Percentiles rank a stretch among this genome's conserved stretches.
Conservation (phyloP, 2,113 vertebrate species). For the Syrmaticus mikado region DNA sequence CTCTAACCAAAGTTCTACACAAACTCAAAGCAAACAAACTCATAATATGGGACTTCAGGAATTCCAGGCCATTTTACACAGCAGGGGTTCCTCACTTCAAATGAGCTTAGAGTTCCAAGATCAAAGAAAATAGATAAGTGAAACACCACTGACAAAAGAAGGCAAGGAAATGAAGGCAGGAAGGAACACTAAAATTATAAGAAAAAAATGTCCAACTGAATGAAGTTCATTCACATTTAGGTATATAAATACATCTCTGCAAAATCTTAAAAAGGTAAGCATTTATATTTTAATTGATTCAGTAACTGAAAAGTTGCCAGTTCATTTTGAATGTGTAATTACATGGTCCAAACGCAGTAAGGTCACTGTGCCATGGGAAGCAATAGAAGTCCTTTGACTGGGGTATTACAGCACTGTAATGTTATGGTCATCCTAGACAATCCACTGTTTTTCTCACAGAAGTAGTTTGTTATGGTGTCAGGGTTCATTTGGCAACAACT, state of each 20-base stretch:
- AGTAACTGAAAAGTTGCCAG: not conserved
- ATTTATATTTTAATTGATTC: not conserved
- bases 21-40: not conserved
- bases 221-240: not conserved
- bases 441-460: not conserved
- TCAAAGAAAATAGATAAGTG: not conserved
- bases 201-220: accelerated
- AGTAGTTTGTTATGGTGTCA: not conserved
- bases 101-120: not conserved
- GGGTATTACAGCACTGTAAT: not conserved
- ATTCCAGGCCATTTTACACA: not conserved
- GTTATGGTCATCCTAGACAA: not conserved
- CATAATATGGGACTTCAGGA: not conserved
- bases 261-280: not conserved
- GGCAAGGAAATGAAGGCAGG: accelerated
- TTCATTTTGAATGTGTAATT: not conserved
- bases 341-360: not conserved
- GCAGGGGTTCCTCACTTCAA: not conserved
- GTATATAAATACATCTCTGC: not conserved
- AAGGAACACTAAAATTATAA: not conserved
- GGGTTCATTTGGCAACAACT: not conserved
- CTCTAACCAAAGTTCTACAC: not conserved
- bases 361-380: not conserved
- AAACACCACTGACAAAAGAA: not conserved
- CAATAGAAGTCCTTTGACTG: not conserved